These are phyloP conservation scores for Vipera latastei DNA, from an alignment of 2,797 vertebrate species.

Conservation along the genomic window DNA sequence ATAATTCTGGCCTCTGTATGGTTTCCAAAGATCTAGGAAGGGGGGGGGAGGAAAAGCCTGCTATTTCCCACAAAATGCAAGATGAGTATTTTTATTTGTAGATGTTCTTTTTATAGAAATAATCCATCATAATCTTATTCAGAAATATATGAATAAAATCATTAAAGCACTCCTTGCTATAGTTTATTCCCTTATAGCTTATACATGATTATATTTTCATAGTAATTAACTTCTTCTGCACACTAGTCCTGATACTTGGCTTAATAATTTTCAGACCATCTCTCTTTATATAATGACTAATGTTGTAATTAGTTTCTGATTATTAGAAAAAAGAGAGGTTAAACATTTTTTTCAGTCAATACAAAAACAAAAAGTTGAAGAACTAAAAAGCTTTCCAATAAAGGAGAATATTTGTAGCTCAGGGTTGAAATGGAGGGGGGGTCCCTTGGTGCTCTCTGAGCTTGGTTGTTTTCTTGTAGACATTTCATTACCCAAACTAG, in stretches of 20 bases:
- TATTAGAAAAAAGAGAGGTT: conserved; percentile 11
- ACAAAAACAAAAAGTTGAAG: not conserved
- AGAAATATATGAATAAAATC: not conserved
- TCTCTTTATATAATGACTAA: not conserved
- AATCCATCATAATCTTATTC: not conserved
- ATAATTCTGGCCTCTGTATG: not conserved
- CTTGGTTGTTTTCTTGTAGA: not conserved
- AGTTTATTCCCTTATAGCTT: not conserved
- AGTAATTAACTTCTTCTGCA: not conserved
- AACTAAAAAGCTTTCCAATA: not conserved
- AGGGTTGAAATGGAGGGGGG: not conserved
- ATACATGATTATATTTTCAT: not conserved
- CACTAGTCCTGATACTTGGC: not conserved
- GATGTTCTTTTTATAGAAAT: not conserved
- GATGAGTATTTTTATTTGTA: not conserved
- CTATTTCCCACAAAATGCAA: not conserved
- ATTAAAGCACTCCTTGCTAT: not conserved
- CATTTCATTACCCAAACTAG: not conserved
- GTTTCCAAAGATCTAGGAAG: not conserved
- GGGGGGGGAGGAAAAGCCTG: no score
- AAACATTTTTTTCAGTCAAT: conserved; percentile 10
- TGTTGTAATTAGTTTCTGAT: not conserved
- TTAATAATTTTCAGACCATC: not conserved
- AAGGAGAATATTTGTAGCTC: not conserved
- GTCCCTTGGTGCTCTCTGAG: not conserved